Conservation (phyloP, 2,113 vertebrate genomes). For the Stigmatopora nigra region DNA sequence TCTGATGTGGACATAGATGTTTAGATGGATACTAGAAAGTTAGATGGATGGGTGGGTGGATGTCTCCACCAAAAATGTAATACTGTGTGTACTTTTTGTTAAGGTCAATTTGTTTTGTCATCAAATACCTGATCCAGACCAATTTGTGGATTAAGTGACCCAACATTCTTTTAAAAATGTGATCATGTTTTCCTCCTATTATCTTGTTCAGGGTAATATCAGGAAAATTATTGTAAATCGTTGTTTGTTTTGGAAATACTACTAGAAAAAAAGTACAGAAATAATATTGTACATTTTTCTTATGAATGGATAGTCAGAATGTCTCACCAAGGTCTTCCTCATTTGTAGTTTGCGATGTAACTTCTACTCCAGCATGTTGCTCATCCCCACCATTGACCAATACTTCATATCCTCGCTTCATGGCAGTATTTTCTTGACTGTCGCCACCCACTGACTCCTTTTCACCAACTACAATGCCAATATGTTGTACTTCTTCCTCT, state of each 20-base stretch:
- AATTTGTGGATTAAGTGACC: background rate
- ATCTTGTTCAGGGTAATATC: background rate
- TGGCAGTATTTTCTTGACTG: conserved; percentile 10
- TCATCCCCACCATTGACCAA: conserved; percentile 21
- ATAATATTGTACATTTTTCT: background rate
- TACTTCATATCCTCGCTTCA: conserved; percentile 19
- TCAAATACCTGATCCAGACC: background rate
- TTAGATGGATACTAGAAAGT: no score
- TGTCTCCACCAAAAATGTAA: background rate
- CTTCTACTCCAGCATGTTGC: conserved; percentile 24
- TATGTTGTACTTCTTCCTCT: conserved; percentile 19
- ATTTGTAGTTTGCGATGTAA: conserved; percentile 18
- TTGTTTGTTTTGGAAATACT: background rate
- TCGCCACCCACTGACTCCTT: conserved; percentile 1
- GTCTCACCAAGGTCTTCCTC: conserved; percentile 53
- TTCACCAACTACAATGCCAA: conserved; percentile 6
- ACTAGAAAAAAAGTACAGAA: background rate
- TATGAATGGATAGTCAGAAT: background rate
- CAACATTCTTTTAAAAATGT: background rate
- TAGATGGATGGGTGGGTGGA: background rate
- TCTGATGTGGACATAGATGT: background rate
- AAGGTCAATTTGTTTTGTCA: background rate
- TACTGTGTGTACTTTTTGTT: background rate
- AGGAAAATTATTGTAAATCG: background rate
- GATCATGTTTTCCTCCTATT: background rate